Evolutionary conservation across 2,113 vertebrate species (phyloP), one percentile per base, ranked within the genome.

Genomic region (Cyanocitta stelleri): DNA sequence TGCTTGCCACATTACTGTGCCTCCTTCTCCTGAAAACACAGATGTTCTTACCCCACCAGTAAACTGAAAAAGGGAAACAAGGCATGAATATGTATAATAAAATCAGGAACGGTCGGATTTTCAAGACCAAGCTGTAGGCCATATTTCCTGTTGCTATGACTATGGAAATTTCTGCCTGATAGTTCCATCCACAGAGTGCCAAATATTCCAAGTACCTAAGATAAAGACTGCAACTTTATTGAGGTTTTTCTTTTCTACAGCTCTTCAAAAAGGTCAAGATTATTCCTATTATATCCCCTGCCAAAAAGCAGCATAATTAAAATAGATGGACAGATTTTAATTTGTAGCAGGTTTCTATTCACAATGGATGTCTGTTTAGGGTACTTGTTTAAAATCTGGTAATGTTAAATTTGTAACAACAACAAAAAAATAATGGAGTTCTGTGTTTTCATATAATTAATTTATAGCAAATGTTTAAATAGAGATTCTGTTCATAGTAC

Each of bases 401-500:
- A 94, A 95, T 63, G 76, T 96, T 96, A 94, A 94, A 93, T 96
- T 93, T 95, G 89, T 73, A 96, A 95, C 89, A 97, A 96, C 87
- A 97, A 91, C 90, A 95, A 90, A 61, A 96, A 96, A 86, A 96
- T 82, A 95, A 95, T 89, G 62, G 81, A 82, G 79, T 90, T 89
- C 54, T 93, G 82, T 90, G 89, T 95, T 97, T 97, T 96, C 88
- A 82, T 83, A 69, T 75, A 93, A 97, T 96, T 96, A 96, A 97
- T 96, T 97, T 94, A 97, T 91, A 93, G 96, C 96, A 97, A 96
- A 96, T 90, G 87, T 93, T 90, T 90, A 90, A 96, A 94, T 93
- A 88, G 54, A 75, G 62, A 97, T 93, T 95, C 80, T 93, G 86
- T 69, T 91, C 85, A 76, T 92, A 80, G 94, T 51, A 95, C 68